Conservation (phyloP, 2,113 vertebrate species). For the Polypterus bichir region DNA sequence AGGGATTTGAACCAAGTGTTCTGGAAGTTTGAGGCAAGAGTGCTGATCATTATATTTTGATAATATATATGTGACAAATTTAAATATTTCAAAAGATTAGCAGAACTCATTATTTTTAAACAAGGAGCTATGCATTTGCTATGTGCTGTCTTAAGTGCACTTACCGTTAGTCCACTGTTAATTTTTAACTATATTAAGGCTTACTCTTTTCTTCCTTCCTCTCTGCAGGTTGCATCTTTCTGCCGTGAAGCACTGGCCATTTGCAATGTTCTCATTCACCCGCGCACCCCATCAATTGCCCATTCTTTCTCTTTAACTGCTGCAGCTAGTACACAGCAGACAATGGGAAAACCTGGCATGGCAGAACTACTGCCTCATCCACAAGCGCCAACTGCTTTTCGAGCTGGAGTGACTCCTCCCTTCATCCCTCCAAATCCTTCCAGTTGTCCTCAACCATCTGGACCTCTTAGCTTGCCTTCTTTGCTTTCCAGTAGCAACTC, state of each 20-base stretch:
- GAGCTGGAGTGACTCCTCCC: slow-evolving; percentile 15
- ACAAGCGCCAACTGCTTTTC: neutral
- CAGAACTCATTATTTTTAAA: neutral
- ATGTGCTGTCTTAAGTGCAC: neutral
- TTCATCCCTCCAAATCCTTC: slow-evolving; percentile 37
- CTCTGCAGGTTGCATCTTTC: slow-evolving; percentile 68
- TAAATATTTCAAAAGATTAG: no score
- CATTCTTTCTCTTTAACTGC: slow-evolving; percentile 39
- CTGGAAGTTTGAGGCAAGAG: no score
- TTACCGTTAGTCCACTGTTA: no score
- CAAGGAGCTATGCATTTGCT: neutral
- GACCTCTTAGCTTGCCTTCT: slow-evolving; percentile 39
- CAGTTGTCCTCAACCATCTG: slow-evolving; percentile 30
- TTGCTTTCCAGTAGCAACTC: slow-evolving; percentile 20
- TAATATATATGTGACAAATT: no score
- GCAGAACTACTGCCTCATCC: neutral
- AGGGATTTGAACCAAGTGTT: no score
- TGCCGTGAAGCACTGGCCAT: slow-evolving; percentile 63
- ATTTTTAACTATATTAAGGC: neutral
- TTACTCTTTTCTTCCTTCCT: neutral
- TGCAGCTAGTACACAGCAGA: slow-evolving; percentile 10
- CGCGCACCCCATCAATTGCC: slow-evolving; percentile 57
- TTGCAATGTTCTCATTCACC: slow-evolving; percentile 68
- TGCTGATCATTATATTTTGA: no score
- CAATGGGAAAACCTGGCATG: slow-evolving; percentile 19